Conservation (phyloP, 2,113 vertebrate genomes). For the Rhizomys pruinosus region DNA sequence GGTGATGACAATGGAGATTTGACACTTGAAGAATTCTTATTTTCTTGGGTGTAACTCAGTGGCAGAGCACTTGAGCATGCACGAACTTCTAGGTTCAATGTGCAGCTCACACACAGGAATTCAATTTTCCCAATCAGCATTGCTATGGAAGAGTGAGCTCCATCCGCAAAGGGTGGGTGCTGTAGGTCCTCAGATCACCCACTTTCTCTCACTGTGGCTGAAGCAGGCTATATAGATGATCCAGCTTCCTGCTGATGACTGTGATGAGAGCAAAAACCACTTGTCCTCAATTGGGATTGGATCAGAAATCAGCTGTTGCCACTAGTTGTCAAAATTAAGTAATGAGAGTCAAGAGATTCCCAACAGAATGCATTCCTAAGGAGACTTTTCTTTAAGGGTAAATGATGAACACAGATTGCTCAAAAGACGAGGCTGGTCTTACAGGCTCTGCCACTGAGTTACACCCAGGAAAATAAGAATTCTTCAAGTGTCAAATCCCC, state of each 20-base stretch:
- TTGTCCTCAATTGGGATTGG: slow-evolving; percentile 57
- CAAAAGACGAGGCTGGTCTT: neutral
- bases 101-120: neutral
- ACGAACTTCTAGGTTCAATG: neutral
- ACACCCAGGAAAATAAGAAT: neutral
- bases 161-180: neutral
- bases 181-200: no score
- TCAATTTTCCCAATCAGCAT: neutral
- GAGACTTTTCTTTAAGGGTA: neutral
- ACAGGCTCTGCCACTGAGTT: neutral
- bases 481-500: neutral
- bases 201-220: neutral
- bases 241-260: slow-evolving; percentile 61
- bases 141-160: neutral
- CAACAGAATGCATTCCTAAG: slow-evolving; percentile 50
- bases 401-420: neutral
- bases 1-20: neutral
- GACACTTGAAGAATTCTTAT: neutral
- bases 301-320: slow-evolving; percentile 26
- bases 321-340: slow-evolving; percentile 53
- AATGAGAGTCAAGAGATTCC: slow-evolving; percentile 33
- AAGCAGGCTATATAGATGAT: slow-evolving; percentile 25
- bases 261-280: slow-evolving; percentile 62
- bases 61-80: no score
- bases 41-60: neutral